These are phyloP conservation scores for Mesembrinibis cayennensis DNA, from an alignment of 2,113 vertebrate genomes.

Conservation along the genomic window DNA sequence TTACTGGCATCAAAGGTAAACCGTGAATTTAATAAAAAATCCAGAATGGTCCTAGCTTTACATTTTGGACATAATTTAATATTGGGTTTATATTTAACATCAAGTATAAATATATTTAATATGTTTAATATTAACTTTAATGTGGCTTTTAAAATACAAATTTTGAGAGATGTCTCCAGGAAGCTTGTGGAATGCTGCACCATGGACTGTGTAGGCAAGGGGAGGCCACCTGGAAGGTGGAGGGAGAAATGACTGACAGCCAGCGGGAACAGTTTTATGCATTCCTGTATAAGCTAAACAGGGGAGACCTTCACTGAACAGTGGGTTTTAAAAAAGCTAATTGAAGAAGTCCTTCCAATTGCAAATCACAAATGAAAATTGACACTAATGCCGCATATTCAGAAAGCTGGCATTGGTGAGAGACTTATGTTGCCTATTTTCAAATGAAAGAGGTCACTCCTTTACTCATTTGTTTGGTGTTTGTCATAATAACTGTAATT, in stretches of 20 bases:
- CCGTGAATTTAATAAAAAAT: neutral
- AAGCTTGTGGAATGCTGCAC: neutral
- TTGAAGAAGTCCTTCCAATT: constrained; percentile 14
- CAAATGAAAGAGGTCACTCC: constrained; percentile 40
- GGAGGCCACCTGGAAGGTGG: neutral
- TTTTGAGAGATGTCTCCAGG: neutral
- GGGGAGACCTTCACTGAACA: neutral
- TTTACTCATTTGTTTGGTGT: constrained; percentile 54
- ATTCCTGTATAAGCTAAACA: neutral
- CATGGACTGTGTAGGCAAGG: neutral
- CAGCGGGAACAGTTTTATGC: neutral
- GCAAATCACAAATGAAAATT: constrained; percentile 24
- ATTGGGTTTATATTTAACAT: neutral
- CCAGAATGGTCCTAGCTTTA: neutral
- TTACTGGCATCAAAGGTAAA: neutral
- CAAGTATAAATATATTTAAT: neutral
- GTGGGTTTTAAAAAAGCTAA: neutral
- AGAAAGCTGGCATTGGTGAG: constrained; percentile 30
- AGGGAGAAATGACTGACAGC: neutral
- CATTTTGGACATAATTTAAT: neutral
- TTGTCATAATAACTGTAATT: constrained; percentile 69
- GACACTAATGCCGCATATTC: constrained; percentile 22
- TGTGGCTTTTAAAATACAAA: neutral
- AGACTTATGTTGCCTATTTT: constrained; percentile 47
- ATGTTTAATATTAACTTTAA: neutral